phyloP scores from a whole-genome alignment of 2,888 invertebrate genomes.

The Herminia tarsipennalis region DNA sequence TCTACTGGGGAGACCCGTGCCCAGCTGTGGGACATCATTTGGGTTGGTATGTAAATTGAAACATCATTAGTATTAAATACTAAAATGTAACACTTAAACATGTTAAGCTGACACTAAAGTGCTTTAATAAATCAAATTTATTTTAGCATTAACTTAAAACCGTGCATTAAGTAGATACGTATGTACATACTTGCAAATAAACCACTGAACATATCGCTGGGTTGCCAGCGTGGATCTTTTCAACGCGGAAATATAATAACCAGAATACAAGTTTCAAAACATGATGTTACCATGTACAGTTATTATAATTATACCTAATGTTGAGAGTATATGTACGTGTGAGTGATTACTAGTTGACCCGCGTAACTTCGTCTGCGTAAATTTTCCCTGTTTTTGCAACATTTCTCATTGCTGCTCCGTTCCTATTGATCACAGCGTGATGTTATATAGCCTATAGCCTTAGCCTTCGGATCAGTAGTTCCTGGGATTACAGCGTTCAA shows the following conservation, averaged over 20 bases:
- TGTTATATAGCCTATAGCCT: no score
- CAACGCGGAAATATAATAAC: slow-evolving; percentile 1
- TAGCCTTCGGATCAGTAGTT: no score
- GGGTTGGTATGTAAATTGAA: background rate
- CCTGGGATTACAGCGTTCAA: no score
- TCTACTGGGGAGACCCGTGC: no score
- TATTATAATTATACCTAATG: background rate
- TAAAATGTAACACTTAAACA: background rate
- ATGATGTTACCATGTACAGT: background rate
- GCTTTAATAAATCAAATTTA: slow-evolving; percentile 14
- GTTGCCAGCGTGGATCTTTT: background rate
- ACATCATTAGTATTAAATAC: background rate
- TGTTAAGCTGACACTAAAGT: slow-evolving; percentile 4
- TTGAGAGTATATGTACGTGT: background rate
- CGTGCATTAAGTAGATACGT: slow-evolving; percentile 12
- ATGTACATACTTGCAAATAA: slow-evolving; percentile 6
- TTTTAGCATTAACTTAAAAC: slow-evolving; percentile 11
- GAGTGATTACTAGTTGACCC: no score
- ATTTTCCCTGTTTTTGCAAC: no score
- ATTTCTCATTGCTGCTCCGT: no score
- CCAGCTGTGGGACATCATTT: background rate
- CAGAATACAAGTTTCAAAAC: background rate
- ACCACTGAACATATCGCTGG: slow-evolving; percentile 1
- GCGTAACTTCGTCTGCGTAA: no score
- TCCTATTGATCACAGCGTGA: no score